These are phyloP conservation scores for Mesorhabditis spiculigera DNA, from an alignment of 2,888 invertebrate species.

Conservation along the genomic window DNA sequence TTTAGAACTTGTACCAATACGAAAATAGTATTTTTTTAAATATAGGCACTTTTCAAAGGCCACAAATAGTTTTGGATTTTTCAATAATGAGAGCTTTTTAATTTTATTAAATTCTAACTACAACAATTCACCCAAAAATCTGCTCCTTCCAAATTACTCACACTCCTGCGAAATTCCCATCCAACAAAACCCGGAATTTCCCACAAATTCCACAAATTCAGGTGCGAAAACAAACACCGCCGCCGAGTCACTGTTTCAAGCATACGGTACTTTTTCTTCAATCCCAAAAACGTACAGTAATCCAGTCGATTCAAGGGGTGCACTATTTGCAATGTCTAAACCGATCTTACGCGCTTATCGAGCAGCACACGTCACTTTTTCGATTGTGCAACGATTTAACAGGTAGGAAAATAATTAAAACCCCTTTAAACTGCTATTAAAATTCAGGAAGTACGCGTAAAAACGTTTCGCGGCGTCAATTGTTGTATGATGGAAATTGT, in stretches of 20 bases:
- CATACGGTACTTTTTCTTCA: constrained; percentile 6
- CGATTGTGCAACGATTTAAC: constrained; percentile 36
- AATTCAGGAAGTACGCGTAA: constrained; percentile 26
- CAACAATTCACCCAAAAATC: too few relatives aligned
- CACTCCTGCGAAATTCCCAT: too few relatives aligned
- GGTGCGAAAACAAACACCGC: neutral
- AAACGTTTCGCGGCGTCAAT: constrained; percentile 17
- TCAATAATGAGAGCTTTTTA: too few relatives aligned
- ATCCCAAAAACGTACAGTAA: neutral
- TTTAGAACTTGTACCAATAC: too few relatives aligned
- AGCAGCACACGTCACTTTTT: constrained; percentile 25
- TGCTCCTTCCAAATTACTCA: too few relatives aligned
- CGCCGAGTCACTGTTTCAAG: neutral
- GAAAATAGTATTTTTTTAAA: too few relatives aligned
- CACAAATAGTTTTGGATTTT: too few relatives aligned
- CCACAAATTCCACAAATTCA: neutral
- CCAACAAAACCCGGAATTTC: too few relatives aligned
- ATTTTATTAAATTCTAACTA: too few relatives aligned
- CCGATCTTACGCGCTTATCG: constrained; percentile 22
- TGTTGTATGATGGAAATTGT: constrained; percentile 17
- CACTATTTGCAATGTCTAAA: constrained; percentile 20
- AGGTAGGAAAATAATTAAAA: constrained; percentile 18
- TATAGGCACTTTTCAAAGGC: too few relatives aligned
- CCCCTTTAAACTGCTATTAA: constrained; percentile 2
- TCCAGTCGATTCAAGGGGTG: neutral